Conservation (phyloP, 1,140 invertebrate genomes). For the Papilio machaon region DNA sequence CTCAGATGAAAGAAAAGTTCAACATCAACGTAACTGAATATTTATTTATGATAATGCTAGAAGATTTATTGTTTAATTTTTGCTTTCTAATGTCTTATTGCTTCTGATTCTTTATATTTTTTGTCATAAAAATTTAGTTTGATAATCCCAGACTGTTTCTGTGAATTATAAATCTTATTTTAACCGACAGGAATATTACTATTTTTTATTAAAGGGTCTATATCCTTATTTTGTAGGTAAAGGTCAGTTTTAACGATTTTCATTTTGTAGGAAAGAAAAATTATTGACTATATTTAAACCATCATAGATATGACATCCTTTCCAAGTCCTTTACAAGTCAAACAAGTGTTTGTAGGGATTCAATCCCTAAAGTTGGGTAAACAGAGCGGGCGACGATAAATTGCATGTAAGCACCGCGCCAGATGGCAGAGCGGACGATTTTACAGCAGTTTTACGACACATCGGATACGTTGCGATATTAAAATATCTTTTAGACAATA, state of each 20-base stretch:
- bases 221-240: too few relatives aligned
- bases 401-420: constrained; percentile 29
- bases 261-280: too few relatives aligned
- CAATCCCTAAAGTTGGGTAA: constrained; percentile 7
- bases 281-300: too few relatives aligned
- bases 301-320: neutral
- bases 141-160: too few relatives aligned
- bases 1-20: neutral
- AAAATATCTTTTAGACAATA: constrained; percentile 16
- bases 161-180: neutral
- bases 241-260: too few relatives aligned
- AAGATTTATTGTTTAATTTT: constrained; percentile 20
- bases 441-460: constrained; percentile 17
- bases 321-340: neutral
- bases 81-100: constrained; percentile 1
- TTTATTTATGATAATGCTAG: constrained; percentile 8
- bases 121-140: neutral
- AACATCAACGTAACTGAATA: constrained; percentile 7
- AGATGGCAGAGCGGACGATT: constrained; percentile 1
- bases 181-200: neutral
- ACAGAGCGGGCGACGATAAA: constrained; percentile 17
- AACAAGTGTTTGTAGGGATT: neutral
- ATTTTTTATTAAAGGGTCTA: too few relatives aligned
- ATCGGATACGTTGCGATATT: constrained; percentile 13
- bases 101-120: neutral